A percentile compares a stretch with the other conserved stretches of the same genome.
phyloP scores from a whole-genome alignment of 1,140 invertebrate species.

The Proctacanthus coquilletti region DNA sequence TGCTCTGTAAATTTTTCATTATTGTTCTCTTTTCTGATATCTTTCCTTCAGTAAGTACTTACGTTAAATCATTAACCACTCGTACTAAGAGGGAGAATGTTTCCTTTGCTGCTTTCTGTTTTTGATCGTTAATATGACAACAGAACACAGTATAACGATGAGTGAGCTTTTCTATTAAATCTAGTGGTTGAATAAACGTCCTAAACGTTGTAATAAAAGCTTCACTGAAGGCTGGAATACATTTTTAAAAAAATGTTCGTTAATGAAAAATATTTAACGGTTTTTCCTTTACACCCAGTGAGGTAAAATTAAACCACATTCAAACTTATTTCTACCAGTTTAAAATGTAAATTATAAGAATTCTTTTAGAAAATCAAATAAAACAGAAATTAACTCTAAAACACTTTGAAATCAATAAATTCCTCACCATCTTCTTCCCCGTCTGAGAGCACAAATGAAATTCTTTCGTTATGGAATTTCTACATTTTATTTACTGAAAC shows the following conservation, averaged over 20 bases:
- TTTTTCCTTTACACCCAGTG: no score
- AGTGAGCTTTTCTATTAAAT: conserved; percentile 75
- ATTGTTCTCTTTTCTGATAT: no score
- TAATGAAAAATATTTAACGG: no score
- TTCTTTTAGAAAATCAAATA: not conserved
- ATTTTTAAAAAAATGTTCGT: no score
- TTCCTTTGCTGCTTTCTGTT: conserved; percentile 68
- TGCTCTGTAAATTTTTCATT: conserved; percentile 42
- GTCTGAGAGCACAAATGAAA: not conserved
- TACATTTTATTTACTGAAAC: not conserved
- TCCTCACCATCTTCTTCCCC: conserved; percentile 1
- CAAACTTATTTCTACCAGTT: no score
- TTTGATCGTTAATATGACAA: conserved; percentile 49
- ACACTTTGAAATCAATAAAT: not conserved
- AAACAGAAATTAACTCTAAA: conserved; percentile 2
- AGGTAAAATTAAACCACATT: no score
- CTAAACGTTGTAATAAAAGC: conserved; percentile 94
- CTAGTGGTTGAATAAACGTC: conserved; percentile 80
- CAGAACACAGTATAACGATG: conserved; percentile 60
- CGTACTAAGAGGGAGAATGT: conserved; percentile 78
- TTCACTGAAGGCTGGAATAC: conserved; percentile 63
- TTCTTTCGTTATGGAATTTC: not conserved
- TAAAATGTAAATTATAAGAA: no score
- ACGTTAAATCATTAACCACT: conserved; percentile 89
- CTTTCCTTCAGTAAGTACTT: no score